A percentile compares a stretch with the other conserved stretches of the same genome.
These are phyloP conservation scores for Temnothorax longispinosus DNA, from an alignment of 1,140 invertebrate genomes.

Conservation along the genomic window DNA sequence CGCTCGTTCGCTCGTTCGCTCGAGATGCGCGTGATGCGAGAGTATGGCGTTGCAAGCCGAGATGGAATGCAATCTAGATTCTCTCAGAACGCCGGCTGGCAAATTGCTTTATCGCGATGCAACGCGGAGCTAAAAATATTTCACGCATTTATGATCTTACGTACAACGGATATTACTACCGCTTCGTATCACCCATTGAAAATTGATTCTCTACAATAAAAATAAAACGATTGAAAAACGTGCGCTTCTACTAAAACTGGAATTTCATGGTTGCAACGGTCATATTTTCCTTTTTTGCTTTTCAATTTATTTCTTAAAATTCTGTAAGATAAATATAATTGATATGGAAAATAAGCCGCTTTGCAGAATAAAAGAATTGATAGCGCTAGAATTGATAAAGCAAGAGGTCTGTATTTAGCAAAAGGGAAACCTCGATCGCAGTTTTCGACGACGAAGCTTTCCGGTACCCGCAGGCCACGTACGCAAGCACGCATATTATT, in stretches of 20 bases:
- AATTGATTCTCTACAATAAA: not conserved
- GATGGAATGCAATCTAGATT: slow-evolving; percentile 55
- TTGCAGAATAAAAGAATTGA: not conserved
- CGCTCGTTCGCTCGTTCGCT: slow-evolving; percentile 28
- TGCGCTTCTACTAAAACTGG: not conserved
- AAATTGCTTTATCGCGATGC: slow-evolving; percentile 56
- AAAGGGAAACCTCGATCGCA: slow-evolving; percentile 36
- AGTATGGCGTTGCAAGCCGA: slow-evolving; percentile 58
- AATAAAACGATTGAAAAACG: not conserved
- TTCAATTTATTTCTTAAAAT: not conserved
- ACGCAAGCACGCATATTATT: slow-evolving; percentile 66
- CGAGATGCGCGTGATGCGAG: slow-evolving; percentile 46
- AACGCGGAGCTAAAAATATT: slow-evolving; percentile 37
- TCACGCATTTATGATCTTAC: not conserved
- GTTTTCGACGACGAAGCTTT: slow-evolving; percentile 50
- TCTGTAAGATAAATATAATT: not conserved
- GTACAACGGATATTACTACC: not conserved
- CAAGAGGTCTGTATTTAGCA: not conserved
- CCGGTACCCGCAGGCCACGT: slow-evolving; percentile 63
- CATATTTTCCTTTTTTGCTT: not conserved
- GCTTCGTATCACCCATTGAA: not conserved
- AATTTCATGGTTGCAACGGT: not conserved
- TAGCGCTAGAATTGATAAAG: not conserved
- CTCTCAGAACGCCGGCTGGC: slow-evolving; percentile 49
- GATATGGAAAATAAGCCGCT: not conserved